A percentile compares a stretch with the other conserved stretches of the same genome.
These are phyloP conservation scores for Daphoenositta chrysoptera DNA, from an alignment of 2,113 vertebrate species.

Conservation along the genomic window DNA sequence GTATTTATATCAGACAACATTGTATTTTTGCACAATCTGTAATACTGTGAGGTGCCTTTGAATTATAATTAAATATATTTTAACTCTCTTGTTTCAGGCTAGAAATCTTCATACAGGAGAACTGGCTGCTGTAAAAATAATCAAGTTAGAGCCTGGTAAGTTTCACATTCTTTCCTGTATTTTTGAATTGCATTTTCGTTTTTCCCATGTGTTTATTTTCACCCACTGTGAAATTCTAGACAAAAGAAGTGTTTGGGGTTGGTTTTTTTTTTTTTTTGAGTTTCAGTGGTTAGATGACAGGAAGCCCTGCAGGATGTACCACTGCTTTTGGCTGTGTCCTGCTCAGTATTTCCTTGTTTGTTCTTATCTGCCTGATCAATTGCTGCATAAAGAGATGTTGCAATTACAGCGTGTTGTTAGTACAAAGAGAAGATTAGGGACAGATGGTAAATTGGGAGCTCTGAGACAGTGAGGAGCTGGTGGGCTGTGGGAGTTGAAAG, in stretches of 20 bases:
- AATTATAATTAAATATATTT: slow-evolving; percentile 5
- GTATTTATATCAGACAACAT: neutral
- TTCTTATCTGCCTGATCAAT: neutral
- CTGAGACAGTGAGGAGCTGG: neutral
- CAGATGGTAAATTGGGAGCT: neutral
- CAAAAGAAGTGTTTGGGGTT: neutral
- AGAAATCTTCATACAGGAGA: slow-evolving; percentile 93
- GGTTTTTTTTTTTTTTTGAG: neutral
- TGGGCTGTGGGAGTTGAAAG: neutral
- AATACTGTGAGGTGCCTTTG: neutral
- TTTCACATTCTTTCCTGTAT: slow-evolving; percentile 7
- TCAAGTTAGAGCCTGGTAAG: slow-evolving; percentile 97
- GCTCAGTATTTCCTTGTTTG: neutral
- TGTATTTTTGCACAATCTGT: neutral
- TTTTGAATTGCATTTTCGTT: neutral
- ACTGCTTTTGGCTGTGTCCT: neutral
- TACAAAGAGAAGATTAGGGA: neutral
- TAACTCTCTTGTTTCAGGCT: slow-evolving; percentile 80
- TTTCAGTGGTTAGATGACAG: neutral
- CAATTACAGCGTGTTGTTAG: neutral
- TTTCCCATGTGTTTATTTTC: slow-evolving; percentile 14
- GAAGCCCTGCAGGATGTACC: slow-evolving; percentile 21
- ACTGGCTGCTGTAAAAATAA: slow-evolving; percentile 97
- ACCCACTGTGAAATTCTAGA: neutral
- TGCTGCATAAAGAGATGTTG: neutral